phyloP scores from a whole-genome alignment of 2,888 invertebrate species.

The Agriotes lineatus region DNA sequence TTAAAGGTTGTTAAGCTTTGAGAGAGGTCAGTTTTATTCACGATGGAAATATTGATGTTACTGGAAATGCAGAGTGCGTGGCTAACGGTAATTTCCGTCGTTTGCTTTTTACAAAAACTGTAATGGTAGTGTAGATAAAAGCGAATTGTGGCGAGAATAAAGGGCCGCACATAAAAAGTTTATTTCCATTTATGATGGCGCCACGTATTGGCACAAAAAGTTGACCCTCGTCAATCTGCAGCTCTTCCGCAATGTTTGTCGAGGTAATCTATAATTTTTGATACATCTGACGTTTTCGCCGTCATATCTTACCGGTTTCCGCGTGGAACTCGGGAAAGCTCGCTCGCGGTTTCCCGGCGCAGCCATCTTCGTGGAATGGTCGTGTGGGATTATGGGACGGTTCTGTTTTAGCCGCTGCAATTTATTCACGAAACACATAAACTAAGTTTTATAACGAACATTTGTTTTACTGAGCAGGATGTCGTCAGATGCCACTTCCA shows the following conservation, averaged over 20 bases:
- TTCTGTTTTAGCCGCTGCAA: too few relatives aligned
- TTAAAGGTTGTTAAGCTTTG: constrained; percentile 18
- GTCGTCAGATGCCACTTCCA: too few relatives aligned
- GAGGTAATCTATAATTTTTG: neutral
- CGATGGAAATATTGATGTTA: neutral
- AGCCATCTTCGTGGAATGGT: too few relatives aligned
- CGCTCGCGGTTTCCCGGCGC: too few relatives aligned
- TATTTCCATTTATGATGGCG: constrained; percentile 19
- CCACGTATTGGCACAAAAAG: constrained; percentile 17
- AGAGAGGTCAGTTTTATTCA: constrained; percentile 20
- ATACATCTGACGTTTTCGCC: neutral
- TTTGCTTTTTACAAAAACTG: constrained; percentile 5
- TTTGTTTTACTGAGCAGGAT: too few relatives aligned
- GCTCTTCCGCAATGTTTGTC: neutral
- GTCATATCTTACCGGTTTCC: neutral
- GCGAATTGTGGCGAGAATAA: constrained; percentile 1
- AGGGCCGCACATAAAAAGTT: neutral
- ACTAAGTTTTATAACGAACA: too few relatives aligned
- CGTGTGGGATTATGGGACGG: too few relatives aligned
- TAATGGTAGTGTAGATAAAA: neutral
- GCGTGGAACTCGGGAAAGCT: too few relatives aligned
- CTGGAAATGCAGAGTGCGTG: neutral
- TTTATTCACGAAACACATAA: too few relatives aligned
- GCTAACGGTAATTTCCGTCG: constrained; percentile 3
- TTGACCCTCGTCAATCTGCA: constrained; percentile 30